Evolutionary conservation across 1,140 invertebrate species (phyloP).

Genomic region (Pararge aegeria): DNA sequence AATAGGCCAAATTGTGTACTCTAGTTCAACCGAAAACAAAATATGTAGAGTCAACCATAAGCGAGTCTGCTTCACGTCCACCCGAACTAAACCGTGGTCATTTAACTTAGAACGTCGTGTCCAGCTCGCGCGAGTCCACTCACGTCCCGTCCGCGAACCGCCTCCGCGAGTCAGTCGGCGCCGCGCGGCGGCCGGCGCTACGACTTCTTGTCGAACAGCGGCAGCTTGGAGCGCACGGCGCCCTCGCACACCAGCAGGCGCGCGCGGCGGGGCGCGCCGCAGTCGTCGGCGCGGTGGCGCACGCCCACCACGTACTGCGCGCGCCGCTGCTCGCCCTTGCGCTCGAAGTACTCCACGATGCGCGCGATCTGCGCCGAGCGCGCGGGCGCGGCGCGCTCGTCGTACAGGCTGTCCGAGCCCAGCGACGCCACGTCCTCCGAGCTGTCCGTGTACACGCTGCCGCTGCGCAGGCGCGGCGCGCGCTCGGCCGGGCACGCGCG

Average conservation of each 20-base stretch:
- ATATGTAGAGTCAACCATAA: no score
- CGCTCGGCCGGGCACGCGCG: conserved; percentile 80
- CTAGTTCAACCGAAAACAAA: no score
- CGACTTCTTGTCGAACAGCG: conserved; percentile 90
- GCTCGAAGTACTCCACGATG: conserved; percentile 93
- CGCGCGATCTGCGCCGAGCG: conserved; percentile 88
- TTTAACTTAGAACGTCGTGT: no score
- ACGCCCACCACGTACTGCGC: conserved; percentile 52
- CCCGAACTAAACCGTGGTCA: no score
- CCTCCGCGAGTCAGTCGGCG: neutral
- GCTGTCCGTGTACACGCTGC: conserved; percentile 92
- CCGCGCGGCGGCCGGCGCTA: conserved; percentile 38
- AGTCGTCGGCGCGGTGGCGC: conserved; percentile 49
- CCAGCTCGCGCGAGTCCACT: no score
- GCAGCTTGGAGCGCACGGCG: conserved; percentile 90
- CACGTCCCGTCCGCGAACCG: no score
- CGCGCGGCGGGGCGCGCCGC: conserved; percentile 49
- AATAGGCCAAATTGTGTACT: no score
- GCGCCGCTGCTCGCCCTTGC: conserved; percentile 77
- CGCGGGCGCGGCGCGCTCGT: conserved; percentile 81
- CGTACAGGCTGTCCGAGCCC: conserved; percentile 86
- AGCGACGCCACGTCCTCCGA: conserved; percentile 91
- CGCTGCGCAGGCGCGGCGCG: no score
- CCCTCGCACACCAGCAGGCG: conserved; percentile 88
- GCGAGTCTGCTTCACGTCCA: no score